Percentiles rank a stretch among this genome's conserved stretches.
Evolutionary conservation across 1,140 invertebrate species (phyloP).

Genomic region (Euura lappo): DNA sequence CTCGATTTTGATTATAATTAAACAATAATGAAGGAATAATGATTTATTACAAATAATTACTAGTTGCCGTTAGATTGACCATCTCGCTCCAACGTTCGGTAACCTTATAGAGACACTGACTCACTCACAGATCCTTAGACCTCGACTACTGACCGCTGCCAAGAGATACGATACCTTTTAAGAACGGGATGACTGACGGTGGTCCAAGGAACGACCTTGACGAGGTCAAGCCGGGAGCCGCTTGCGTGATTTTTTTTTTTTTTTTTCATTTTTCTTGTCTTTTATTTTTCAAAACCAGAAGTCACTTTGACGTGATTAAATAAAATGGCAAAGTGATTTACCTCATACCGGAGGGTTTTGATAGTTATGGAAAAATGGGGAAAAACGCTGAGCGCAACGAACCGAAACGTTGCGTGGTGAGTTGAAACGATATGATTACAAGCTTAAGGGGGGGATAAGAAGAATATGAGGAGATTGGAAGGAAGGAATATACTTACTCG

Average conservation of each 20-base stretch:
- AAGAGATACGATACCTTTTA: background rate
- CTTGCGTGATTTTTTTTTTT: no score
- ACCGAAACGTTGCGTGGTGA: background rate
- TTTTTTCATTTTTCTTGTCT: no score
- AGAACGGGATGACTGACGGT: background rate
- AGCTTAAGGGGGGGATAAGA: background rate
- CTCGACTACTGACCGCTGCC: background rate
- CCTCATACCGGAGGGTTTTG: no score
- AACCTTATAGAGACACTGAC: background rate
- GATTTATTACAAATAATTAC: constrained; percentile 56
- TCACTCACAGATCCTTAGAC: background rate
- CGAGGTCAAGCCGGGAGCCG: background rate
- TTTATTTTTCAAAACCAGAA: no score
- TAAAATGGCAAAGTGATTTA: no score
- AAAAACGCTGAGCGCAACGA: background rate
- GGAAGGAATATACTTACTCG: constrained; percentile 13
- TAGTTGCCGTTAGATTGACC: constrained; percentile 41
- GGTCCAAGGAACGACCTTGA: background rate
- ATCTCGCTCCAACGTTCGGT: constrained; percentile 27
- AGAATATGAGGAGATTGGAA: background rate
- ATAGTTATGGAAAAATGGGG: no score
- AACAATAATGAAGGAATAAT: constrained; percentile 54
- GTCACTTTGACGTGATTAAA: no score
- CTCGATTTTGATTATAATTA: constrained; percentile 55
- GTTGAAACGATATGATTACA: constrained; percentile 8